Percentiles rank a stretch among this genome's conserved stretches.
Evolutionary conservation across 2,888 invertebrate genomes (phyloP).

Genomic region (Chrysodeixis includens): DNA sequence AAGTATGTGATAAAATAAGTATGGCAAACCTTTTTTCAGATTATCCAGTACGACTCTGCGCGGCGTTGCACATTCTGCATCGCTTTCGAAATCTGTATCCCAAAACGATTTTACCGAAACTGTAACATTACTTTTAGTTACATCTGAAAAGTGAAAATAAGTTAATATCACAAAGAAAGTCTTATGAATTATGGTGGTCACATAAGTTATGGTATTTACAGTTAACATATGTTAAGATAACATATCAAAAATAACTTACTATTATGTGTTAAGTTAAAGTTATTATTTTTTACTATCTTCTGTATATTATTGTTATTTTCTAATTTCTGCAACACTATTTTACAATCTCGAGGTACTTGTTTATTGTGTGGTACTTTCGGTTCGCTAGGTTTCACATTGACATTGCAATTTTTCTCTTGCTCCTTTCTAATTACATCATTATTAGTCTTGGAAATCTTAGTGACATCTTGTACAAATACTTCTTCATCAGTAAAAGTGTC

Average conservation of each 20-base stretch:
- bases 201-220: neutral
- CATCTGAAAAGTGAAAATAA: slow-evolving; percentile 43
- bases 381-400: slow-evolving; percentile 24
- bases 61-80: slow-evolving; percentile 64
- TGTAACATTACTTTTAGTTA: slow-evolving; percentile 50
- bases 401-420: slow-evolving; percentile 24
- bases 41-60: slow-evolving; percentile 48
- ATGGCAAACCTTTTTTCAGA: slow-evolving; percentile 43
- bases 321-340: slow-evolving; percentile 28
- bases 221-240: neutral
- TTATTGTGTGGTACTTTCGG: slow-evolving; percentile 19
- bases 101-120: slow-evolving; percentile 73
- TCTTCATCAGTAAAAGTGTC: slow-evolving; percentile 85
- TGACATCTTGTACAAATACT: slow-evolving; percentile 65
- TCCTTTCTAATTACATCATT: slow-evolving; percentile 25
- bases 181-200: no score
- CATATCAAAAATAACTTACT: slow-evolving; percentile 25
- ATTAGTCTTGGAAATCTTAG: slow-evolving; percentile 33
- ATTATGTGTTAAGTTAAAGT: slow-evolving; percentile 23
- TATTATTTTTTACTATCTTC: slow-evolving; percentile 25
- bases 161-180: neutral
- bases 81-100: slow-evolving; percentile 82
- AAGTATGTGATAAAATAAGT: neutral
- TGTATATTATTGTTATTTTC: slow-evolving; percentile 5
- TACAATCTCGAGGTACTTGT: slow-evolving; percentile 30